A percentile compares a stretch with the other conserved stretches of the same genome.
These are phyloP conservation scores for Melanostigma gelatinosum DNA, from an alignment of 2,113 vertebrate genomes.

Conservation along the genomic window DNA sequence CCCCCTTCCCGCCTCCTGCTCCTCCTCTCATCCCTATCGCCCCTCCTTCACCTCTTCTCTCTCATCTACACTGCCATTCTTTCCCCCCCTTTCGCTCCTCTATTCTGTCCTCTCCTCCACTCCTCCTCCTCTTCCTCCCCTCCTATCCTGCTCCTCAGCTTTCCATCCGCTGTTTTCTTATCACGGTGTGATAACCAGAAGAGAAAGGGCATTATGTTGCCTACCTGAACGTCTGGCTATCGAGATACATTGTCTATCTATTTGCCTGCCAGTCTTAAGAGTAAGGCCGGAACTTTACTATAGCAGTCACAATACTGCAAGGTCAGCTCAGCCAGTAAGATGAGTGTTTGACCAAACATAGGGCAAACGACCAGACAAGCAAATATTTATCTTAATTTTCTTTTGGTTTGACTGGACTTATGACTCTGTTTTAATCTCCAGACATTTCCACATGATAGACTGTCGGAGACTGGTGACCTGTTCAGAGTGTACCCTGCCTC, in stretches of 20 bases:
- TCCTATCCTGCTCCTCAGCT: slow-evolving; percentile 62
- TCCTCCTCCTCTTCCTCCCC: slow-evolving; percentile 13
- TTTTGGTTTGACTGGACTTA: slow-evolving; percentile 19
- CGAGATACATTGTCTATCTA: slow-evolving; percentile 47
- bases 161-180: slow-evolving; percentile 66
- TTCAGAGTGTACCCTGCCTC: neutral
- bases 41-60: slow-evolving; percentile 57
- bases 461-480: slow-evolving; percentile 10
- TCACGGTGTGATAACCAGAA: slow-evolving; percentile 65
- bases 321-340: slow-evolving; percentile 29
- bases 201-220: slow-evolving; percentile 57
- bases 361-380: slow-evolving; percentile 4
- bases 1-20: slow-evolving; percentile 59
- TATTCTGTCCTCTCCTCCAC: neutral
- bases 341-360: slow-evolving; percentile 22
- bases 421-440: slow-evolving; percentile 17
- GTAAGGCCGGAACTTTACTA: slow-evolving; percentile 35
- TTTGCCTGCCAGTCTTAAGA: slow-evolving; percentile 32
- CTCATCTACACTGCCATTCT: slow-evolving; percentile 30
- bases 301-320: slow-evolving; percentile 33
- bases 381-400: slow-evolving; percentile 40
- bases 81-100: slow-evolving; percentile 23
- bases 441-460: slow-evolving; percentile 16
- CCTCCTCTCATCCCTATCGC: slow-evolving; percentile 70
- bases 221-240: slow-evolving; percentile 53